phyloP scores from a whole-genome alignment of 2,113 vertebrate species.

The Xenopus laevis region DNA sequence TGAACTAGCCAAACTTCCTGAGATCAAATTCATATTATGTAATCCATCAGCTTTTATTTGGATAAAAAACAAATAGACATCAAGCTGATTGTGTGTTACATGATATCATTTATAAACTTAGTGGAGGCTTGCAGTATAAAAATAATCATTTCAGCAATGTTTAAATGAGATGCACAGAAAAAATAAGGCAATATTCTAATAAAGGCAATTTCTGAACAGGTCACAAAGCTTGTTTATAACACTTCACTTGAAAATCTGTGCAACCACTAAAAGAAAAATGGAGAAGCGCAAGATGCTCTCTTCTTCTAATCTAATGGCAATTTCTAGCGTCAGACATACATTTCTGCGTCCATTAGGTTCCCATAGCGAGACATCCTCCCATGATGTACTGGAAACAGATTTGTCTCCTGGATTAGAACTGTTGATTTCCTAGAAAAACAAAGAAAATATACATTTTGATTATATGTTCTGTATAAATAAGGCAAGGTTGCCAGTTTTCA shows the following conservation, averaged over 20 bases:
- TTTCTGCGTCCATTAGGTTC: constrained; percentile 66
- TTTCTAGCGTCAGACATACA: constrained; percentile 58
- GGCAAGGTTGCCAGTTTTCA: background rate
- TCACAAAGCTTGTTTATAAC: background rate
- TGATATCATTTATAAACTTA: too few relatives aligned
- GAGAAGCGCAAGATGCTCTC: background rate
- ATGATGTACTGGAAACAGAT: constrained; percentile 70
- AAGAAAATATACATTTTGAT: constrained; percentile 43
- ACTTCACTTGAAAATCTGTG: background rate
- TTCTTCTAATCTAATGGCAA: constrained; percentile 14
- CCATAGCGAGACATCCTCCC: constrained; percentile 74
- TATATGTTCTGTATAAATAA: constrained; percentile 15
- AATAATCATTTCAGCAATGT: too few relatives aligned
- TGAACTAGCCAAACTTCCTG: too few relatives aligned
- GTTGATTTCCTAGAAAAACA: constrained; percentile 63
- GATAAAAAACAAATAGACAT: too few relatives aligned
- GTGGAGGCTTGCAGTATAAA: too few relatives aligned
- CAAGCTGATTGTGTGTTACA: too few relatives aligned
- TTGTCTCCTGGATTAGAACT: constrained; percentile 72
- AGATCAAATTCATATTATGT: too few relatives aligned
- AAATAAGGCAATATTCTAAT: too few relatives aligned
- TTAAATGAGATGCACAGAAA: too few relatives aligned
- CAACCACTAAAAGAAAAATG: constrained; percentile 3
- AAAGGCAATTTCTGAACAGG: too few relatives aligned
- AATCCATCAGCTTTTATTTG: too few relatives aligned